Evolutionary conservation across 2,113 vertebrate species (phyloP), one percentile per base, ranked within the genome.

Genomic region (Thymallus thymallus): DNA sequence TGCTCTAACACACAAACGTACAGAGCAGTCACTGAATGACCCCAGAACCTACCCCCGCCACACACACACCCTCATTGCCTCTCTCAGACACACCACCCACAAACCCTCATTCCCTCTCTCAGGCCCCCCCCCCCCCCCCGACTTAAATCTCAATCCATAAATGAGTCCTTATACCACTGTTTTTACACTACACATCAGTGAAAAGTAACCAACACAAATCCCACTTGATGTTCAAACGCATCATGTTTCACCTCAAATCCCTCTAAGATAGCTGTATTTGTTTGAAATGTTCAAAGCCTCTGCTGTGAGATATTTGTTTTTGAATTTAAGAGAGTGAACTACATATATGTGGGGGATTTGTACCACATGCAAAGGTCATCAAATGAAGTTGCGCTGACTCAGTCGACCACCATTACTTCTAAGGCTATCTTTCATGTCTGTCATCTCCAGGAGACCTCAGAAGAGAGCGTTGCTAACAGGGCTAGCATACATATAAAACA

Each of bases 151-250:
- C 66, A 20, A 12, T 68, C 35, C 41, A 45, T 68, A 46, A 68
- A 22, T 41, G 46, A 22, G 4, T 45, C 65, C 7, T 68, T 22
- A 68, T 68, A 30, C 64, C n/a, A 6, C 35, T 9, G 24, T 35
- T 29, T 72, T 62, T 16, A 23, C 26, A 12, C 23, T 29, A 61
- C 58, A 64, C 30, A 71, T 71, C 69, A 64, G 71, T 61, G 71
- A 10, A 64, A 41, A 68, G 3, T 41, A 22, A 18, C 32, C 35
- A 41, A 23, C n/a, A 35, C 32, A 16, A 18, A 68, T 9, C 9
- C 65, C 65, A 41, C 35, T 4, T 41, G 20, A 6, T 30, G 4
- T n/a, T 18, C 56, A 72, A 20, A 22, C 7, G 51, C 30, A 61
- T 16, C 58, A 35, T 35, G 20, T 71, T 35, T 41, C 56, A 22